Evolutionary conservation across 2,888 invertebrate genomes (phyloP), one percentile per base, ranked within the genome.

Genomic region (Ophion costatus): DNA sequence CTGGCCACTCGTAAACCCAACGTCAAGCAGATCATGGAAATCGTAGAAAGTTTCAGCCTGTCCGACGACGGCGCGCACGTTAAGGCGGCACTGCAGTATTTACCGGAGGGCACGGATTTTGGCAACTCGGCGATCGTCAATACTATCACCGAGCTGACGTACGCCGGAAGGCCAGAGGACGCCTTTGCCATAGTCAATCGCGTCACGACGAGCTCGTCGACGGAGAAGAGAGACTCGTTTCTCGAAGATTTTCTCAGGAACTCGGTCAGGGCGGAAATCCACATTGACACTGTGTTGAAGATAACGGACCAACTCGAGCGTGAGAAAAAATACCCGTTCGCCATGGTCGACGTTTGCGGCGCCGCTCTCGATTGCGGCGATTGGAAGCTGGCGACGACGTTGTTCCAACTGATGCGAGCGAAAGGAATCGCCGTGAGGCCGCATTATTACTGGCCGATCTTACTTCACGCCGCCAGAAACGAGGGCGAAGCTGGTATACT

Each of bases 391-490:
- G 94, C 95, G 0, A 86, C 95, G 51, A 94, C 94, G 61, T 82
- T 95, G 87, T 94, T 96, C 66, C 92, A 94, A 73, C 71, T 87
- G 2, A 94, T 95, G 94, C 93, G 94, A 73, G 92, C 93, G 24
- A 77, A 94, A 0, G 94, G 94, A 0, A 88, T 94, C 86, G 92
- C 94, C 0, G 20, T 95, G 5, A 94, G 96, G 20, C 94, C 96
- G 0, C 96, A 96, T 88, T 96, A 95, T 90, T 96, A 96, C 90
- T 96, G 96, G 96, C 96, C 96, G 0, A 92, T 96, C 74, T 83
- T 96, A 67, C 73, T 96, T 24, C 93, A 94, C 1, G 94, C 93
- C 10, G 94, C 94, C 0, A 94, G 94, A 70, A 92, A 91, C 29
- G 93, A 94, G 78, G 96, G 96, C 0, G 96, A 96, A 86, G 94